These are phyloP conservation scores for Eumacrocentrus americanus DNA, from an alignment of 2,888 invertebrate species.

Conservation along the genomic window DNA sequence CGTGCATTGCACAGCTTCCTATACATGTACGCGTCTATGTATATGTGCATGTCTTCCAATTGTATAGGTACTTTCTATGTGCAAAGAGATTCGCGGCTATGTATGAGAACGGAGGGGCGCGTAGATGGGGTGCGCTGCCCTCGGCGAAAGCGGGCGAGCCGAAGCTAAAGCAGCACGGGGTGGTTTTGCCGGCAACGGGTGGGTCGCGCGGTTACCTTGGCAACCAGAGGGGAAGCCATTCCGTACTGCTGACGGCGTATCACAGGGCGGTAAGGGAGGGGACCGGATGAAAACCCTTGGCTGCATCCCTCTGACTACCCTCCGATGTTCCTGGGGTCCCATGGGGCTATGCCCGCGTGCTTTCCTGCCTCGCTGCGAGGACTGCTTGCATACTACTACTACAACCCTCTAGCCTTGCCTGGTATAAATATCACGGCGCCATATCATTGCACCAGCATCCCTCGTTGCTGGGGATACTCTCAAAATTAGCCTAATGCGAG, in stretches of 20 bases:
- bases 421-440: slow-evolving; percentile 27
- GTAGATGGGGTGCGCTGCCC: slow-evolving; percentile 35
- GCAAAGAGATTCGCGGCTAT: slow-evolving; percentile 33
- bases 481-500: slow-evolving; percentile 41
- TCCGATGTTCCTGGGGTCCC: slow-evolving; percentile 22
- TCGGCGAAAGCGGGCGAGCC: slow-evolving; percentile 1
- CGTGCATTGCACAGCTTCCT: slow-evolving; percentile 30
- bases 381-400: background rate
- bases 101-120: slow-evolving; percentile 33
- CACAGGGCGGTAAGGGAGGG: slow-evolving; percentile 36
- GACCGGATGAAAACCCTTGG: slow-evolving; percentile 41
- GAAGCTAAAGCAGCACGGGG: slow-evolving; percentile 33
- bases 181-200: slow-evolving; percentile 51
- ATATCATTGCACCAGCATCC: slow-evolving; percentile 25
- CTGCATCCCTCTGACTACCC: slow-evolving; percentile 39
- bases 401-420: background rate
- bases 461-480: slow-evolving; percentile 32
- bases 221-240: slow-evolving; percentile 55
- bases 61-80: slow-evolving; percentile 27
- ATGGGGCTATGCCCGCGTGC: slow-evolving; percentile 23
- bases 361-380: slow-evolving; percentile 24
- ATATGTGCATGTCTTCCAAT: slow-evolving; percentile 20
- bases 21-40: slow-evolving; percentile 24
- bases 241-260: slow-evolving; percentile 59
- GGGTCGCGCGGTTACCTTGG: slow-evolving; percentile 56